Conservation (phyloP, 2,888 invertebrate species). For the Cephus sareptanus region DNA sequence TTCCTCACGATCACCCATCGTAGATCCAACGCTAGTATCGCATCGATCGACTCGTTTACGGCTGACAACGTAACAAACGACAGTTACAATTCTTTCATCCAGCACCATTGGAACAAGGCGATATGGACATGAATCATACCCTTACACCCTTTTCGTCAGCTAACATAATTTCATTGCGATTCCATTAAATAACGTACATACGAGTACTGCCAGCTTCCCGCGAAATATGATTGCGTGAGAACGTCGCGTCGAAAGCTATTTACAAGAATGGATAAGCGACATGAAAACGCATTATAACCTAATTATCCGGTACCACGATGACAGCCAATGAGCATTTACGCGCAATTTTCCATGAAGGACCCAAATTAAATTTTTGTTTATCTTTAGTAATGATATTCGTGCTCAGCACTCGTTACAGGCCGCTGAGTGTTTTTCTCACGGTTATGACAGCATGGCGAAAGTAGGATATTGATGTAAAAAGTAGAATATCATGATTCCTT, state of each 20-base stretch:
- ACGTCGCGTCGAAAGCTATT: conserved; percentile 15
- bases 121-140: neutral
- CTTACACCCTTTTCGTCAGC: neutral
- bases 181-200: neutral
- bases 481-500: neutral
- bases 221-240: conserved; percentile 4
- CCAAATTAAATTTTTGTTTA: neutral
- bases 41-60: neutral
- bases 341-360: neutral
- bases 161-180: neutral
- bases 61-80: neutral
- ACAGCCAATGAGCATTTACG: neutral
- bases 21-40: neutral
- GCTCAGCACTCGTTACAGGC: neutral
- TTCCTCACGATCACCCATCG: neutral
- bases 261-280: conserved; percentile 21
- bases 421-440: neutral
- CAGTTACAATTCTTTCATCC: neutral
- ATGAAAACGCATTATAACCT: conserved; percentile 7
- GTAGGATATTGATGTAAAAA: neutral
- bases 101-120: neutral
- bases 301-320: neutral
- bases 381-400: neutral
- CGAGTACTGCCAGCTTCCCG: neutral
- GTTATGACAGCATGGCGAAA: neutral